A percentile compares a stretch with the other conserved stretches of the same genome.
Evolutionary conservation across 2,888 invertebrate species (phyloP).

Genomic region (Brachynemurus nebulosus): DNA sequence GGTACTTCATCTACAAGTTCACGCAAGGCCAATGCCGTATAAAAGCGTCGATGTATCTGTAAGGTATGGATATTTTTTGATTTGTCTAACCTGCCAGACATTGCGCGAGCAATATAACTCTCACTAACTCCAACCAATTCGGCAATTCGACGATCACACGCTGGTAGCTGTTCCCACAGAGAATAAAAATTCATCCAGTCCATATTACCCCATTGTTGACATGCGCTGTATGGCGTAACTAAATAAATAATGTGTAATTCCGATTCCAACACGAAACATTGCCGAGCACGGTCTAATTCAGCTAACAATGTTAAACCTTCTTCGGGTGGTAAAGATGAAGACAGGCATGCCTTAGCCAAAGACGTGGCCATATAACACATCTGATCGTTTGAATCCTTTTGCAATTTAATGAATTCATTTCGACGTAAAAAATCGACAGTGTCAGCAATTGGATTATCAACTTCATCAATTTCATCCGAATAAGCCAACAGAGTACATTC

Average conservation of each 20-base stretch:
- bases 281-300: constrained; percentile 79
- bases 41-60: constrained; percentile 65
- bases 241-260: constrained; percentile 92
- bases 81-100: constrained; percentile 49
- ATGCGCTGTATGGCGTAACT: constrained; percentile 85
- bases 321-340: constrained; percentile 88
- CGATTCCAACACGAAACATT: constrained; percentile 82
- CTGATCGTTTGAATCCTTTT: constrained; percentile 34
- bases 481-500: constrained; percentile 58
- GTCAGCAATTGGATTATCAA: constrained; percentile 35
- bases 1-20: constrained; percentile 88
- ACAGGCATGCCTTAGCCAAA: constrained; percentile 82
- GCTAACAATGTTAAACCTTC: constrained; percentile 80
- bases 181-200: constrained; percentile 72
- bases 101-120: constrained; percentile 64
- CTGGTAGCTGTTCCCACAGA: constrained; percentile 67
- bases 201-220: constrained; percentile 61
- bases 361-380: constrained; percentile 60
- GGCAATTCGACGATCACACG: constrained; percentile 73
- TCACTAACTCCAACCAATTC: constrained; percentile 81
- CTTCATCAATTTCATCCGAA: constrained; percentile 19
- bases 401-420: constrained; percentile 68
- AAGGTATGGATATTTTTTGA: constrained; percentile 37
- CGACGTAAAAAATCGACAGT: constrained; percentile 57
- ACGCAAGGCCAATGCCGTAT: constrained; percentile 78